phyloP scores from a whole-genome alignment of 2,888 invertebrate genomes.

The Eristalis pertinax region DNA sequence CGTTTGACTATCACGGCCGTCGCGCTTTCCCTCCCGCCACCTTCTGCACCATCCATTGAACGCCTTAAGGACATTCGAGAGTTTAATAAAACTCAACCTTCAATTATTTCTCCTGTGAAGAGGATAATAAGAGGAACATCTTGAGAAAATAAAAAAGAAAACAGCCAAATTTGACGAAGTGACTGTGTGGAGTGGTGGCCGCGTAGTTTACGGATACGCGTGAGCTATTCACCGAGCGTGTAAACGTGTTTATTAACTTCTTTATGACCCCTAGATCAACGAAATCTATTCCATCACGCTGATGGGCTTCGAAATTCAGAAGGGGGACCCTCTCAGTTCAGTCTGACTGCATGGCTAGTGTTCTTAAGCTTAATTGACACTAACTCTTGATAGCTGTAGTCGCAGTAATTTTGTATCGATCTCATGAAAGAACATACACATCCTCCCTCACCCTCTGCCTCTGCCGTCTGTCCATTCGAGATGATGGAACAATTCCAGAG shows the following conservation, averaged over 20 bases:
- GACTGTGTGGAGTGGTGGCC: neutral
- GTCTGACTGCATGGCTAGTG: neutral
- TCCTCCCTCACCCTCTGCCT: no score
- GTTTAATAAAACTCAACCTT: constrained; percentile 45
- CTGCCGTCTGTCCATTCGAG: no score
- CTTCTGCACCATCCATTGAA: neutral
- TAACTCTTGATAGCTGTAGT: no score
- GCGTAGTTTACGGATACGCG: neutral
- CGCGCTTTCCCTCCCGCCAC: neutral
- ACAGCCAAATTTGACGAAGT: neutral
- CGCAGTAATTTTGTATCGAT: no score
- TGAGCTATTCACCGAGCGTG: constrained; percentile 1
- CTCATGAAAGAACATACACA: no score
- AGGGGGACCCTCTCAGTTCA: neutral
- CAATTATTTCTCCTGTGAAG: constrained; percentile 37
- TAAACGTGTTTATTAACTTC: constrained; percentile 37
- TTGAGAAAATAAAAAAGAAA: constrained; percentile 27
- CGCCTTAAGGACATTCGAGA: constrained; percentile 33
- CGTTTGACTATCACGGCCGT: neutral
- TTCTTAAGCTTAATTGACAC: no score
- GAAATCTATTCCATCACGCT: neutral
- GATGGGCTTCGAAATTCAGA: neutral
- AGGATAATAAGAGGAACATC: constrained; percentile 52
- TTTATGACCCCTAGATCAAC: constrained; percentile 25
- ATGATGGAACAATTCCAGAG: neutral